Base-by-base conservation (phyloP, 2,797 vertebrate genomes). In the Spinibarbus caldwelli region DNA sequence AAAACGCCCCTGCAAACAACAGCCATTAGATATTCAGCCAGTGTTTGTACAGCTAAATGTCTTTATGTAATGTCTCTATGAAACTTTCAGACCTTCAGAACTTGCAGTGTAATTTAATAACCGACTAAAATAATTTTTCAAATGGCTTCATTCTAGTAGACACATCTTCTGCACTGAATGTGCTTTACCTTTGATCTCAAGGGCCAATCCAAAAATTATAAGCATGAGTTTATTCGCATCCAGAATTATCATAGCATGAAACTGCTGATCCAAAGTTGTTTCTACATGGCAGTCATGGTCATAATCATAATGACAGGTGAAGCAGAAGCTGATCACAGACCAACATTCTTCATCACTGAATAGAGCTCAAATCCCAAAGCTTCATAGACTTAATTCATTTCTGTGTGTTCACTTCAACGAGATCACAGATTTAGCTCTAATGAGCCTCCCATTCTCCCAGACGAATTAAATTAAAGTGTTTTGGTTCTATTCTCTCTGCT, bases 351-450 rank as follows among this genome's bases (percentile, higher is more conserved):
- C 2, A 1, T 79, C 6, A 9, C 54, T 45, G 80, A 73, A 62
- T 34, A 62, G 10, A 75, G 67, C 38, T 83, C 45, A 71, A 78
- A 31, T 72, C 66, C n/a, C 57, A 52, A 49, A 62, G 78, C 78
- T 85, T 83, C 52, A 71, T 85, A 36, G 59, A 67, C 73, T 85
- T 76, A 43, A 66, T 85, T 85, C 12, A 59, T 73, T 36, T 31
- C 26, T 71, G 38, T 49, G 38, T 49, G 78, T 76, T 73, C 76
- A 64, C 68, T 38, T 83, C 70, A 57, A 29, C 64, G 57, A 64
- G 73, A 86, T 85, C 59, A 80, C 49, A 66, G 68, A 80, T 41
- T 73, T 82, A 11, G 47, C n/a, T 78, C 34, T 87, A 89, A 88
- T 87, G 80, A 88, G 82, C 26, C 34, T 84, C 72, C 5, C 17